These are phyloP conservation scores for Ginglymostoma cirratum DNA, from an alignment of 2,113 vertebrate genomes.

Conservation along the genomic window DNA sequence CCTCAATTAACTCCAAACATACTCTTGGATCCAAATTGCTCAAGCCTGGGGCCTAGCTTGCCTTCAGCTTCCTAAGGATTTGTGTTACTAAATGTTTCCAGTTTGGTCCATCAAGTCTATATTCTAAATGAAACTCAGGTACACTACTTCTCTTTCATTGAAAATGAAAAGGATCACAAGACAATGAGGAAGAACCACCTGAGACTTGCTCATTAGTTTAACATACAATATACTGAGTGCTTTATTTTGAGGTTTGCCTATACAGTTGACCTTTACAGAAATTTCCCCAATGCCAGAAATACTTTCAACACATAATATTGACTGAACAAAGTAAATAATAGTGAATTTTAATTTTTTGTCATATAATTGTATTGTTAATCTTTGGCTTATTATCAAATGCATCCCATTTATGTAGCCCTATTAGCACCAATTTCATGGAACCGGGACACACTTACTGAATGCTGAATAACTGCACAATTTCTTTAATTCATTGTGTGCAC, in stretches of 20 bases:
- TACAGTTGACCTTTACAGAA: neutral
- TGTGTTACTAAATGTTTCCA: neutral
- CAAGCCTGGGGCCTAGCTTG: neutral
- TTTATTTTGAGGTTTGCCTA: neutral
- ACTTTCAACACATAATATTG: neutral
- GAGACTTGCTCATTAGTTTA: neutral
- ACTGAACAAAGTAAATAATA: neutral
- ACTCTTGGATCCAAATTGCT: constrained; percentile 5
- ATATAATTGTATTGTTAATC: neutral
- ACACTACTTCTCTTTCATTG: neutral
- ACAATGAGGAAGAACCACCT: neutral
- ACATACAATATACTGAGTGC: neutral
- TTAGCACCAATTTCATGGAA: neutral
- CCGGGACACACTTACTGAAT: neutral
- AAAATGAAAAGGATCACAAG: neutral
- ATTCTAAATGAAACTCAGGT: neutral
- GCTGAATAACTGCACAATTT: neutral
- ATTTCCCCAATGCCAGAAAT: neutral
- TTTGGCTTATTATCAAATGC: neutral
- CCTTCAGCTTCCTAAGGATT: neutral
- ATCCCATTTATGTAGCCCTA: neutral
- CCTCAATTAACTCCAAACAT: neutral
- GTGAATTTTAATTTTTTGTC: neutral
- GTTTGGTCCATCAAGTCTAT: neutral
- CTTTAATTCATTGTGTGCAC: neutral